Evolutionary conservation across 2,797 vertebrate genomes (phyloP).

Genomic region (Thalassophryne amazonica): DNA sequence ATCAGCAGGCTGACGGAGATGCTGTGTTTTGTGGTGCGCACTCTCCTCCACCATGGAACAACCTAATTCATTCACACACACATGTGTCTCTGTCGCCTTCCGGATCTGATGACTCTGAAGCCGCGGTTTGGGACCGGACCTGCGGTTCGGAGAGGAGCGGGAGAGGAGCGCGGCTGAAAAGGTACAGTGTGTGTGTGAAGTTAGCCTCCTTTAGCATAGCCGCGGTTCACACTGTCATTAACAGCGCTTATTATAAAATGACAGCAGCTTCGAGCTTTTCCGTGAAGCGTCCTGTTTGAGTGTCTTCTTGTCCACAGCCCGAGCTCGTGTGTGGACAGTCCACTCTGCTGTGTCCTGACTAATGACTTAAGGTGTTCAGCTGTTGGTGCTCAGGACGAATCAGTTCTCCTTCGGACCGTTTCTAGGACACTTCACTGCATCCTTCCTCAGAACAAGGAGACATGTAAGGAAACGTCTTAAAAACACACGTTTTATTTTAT

Average conservation of each 20-base stretch:
- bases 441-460: conserved; percentile 61
- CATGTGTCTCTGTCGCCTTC: conserved; percentile 44
- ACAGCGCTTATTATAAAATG: too few relatives aligned
- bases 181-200: conserved; percentile 56
- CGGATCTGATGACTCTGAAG: conserved; percentile 55
- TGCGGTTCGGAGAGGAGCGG: conserved; percentile 59
- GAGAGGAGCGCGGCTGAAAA: conserved; percentile 61
- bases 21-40: conserved; percentile 70
- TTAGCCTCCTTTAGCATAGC: too few relatives aligned
- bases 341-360: too few relatives aligned
- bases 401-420: too few relatives aligned
- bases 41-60: conserved; percentile 68
- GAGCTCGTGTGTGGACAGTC: too few relatives aligned
- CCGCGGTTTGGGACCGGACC: conserved; percentile 49
- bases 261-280: too few relatives aligned
- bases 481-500: too few relatives aligned
- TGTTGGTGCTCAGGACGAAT: too few relatives aligned
- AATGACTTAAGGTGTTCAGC: too few relatives aligned
- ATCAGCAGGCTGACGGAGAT: conserved; percentile 66
- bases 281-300: too few relatives aligned
- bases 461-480: conserved; percentile 40
- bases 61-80: conserved; percentile 61
- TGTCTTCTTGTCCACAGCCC: too few relatives aligned
- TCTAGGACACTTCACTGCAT: conserved; percentile 11
- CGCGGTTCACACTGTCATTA: too few relatives aligned